phyloP scores from a whole-genome alignment of 2,113 vertebrate genomes.

The Reinhardtius hippoglossoides region DNA sequence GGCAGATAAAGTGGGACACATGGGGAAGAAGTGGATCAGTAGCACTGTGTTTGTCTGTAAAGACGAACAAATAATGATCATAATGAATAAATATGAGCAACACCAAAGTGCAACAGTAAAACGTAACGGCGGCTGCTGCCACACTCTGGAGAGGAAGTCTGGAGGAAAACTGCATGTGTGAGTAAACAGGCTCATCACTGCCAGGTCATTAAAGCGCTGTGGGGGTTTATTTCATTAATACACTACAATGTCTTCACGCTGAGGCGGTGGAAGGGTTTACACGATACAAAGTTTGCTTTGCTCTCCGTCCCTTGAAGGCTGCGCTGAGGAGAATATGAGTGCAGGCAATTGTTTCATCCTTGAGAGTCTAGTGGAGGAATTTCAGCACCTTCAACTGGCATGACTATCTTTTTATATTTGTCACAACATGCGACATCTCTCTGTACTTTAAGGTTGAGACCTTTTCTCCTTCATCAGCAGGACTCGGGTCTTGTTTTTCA shows the following conservation, averaged over 20 bases:
- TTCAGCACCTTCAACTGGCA: conserved; percentile 19
- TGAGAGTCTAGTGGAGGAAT: conserved; percentile 20
- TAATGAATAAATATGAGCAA: conserved; percentile 51
- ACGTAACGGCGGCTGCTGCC: conserved; percentile 7
- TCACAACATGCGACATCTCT: too few species aligned
- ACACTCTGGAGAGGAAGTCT: conserved; percentile 31
- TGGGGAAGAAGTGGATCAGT: conserved; percentile 15
- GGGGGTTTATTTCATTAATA: conserved; percentile 43
- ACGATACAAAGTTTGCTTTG: conserved; percentile 55
- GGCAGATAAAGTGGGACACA: conserved; percentile 30
- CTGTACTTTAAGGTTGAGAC: background rate
- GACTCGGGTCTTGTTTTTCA: background rate
- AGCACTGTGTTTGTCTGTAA: conserved; percentile 27
- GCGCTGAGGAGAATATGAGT: conserved; percentile 25
- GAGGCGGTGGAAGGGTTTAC: conserved; percentile 34
- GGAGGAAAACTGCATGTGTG: conserved; percentile 50
- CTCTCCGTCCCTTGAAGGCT: conserved; percentile 38
- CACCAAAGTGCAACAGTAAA: conserved; percentile 14
- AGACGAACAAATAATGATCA: conserved; percentile 43
- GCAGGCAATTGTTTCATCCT: conserved; percentile 36
- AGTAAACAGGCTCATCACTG: conserved; percentile 58
- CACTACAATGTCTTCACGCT: conserved; percentile 11
- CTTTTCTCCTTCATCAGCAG: conserved; percentile 1
- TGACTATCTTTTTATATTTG: background rate
- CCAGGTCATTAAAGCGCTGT: conserved; percentile 57